These are phyloP conservation scores for Trachelus iudaicus DNA, from an alignment of 2,888 invertebrate species.

Conservation along the genomic window DNA sequence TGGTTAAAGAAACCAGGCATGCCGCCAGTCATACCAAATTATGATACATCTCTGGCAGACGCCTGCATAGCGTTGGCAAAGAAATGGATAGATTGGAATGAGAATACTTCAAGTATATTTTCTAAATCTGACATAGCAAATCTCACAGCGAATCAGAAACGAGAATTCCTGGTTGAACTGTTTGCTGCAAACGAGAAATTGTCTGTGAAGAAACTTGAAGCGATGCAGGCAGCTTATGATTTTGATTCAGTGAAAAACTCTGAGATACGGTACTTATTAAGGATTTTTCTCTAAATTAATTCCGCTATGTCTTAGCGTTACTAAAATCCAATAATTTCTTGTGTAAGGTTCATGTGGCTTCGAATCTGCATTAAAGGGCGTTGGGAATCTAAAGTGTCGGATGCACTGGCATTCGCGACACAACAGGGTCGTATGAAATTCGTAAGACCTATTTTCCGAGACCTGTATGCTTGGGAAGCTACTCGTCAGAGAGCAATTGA, in stretches of 20 bases:
- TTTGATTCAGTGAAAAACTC: slow-evolving; percentile 77
- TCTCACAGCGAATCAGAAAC: slow-evolving; percentile 75
- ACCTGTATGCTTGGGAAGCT: slow-evolving; percentile 83
- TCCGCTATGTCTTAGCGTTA: background rate
- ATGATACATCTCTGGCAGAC: slow-evolving; percentile 75
- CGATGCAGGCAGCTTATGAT: slow-evolving; percentile 74
- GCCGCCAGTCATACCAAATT: slow-evolving; percentile 88
- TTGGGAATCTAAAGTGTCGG: slow-evolving; percentile 74
- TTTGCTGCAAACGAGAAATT: slow-evolving; percentile 68
- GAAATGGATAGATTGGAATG: slow-evolving; percentile 69
- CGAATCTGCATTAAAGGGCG: slow-evolving; percentile 80
- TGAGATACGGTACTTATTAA: slow-evolving; percentile 72
- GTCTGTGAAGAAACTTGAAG: slow-evolving; percentile 70
- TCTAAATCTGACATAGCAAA: slow-evolving; percentile 67
- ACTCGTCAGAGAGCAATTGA: slow-evolving; percentile 76
- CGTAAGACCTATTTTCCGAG: slow-evolving; percentile 87
- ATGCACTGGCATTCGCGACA: slow-evolving; percentile 82
- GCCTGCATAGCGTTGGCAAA: slow-evolving; percentile 71
- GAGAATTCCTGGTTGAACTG: slow-evolving; percentile 77
- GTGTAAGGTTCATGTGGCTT: slow-evolving; percentile 75
- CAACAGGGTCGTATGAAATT: slow-evolving; percentile 92
- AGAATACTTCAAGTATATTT: slow-evolving; percentile 64
- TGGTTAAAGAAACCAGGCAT: slow-evolving; percentile 89
- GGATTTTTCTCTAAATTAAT: background rate
- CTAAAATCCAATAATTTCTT: background rate